A percentile compares a stretch with the other conserved stretches of the same genome.
These are phyloP conservation scores for Athalia cordata DNA, from an alignment of 2,888 invertebrate species.

Conservation along the genomic window DNA sequence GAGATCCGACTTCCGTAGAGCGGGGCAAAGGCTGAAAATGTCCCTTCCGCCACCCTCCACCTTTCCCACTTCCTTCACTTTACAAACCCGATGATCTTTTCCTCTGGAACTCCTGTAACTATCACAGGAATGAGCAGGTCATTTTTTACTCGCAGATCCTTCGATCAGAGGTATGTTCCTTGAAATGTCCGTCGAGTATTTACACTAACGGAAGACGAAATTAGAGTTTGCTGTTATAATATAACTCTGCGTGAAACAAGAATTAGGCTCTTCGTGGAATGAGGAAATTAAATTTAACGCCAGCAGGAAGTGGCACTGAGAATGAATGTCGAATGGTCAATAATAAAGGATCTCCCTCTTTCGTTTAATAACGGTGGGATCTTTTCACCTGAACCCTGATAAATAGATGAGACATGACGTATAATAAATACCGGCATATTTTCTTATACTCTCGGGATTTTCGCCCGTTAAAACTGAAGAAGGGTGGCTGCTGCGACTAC, in stretches of 20 bases:
- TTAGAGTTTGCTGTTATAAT: background rate
- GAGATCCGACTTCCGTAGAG: slow-evolving; percentile 57
- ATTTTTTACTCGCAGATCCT: background rate
- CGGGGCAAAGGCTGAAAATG: slow-evolving; percentile 49
- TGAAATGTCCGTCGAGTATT: background rate
- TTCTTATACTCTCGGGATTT: slow-evolving; percentile 23
- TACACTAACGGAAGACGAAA: background rate
- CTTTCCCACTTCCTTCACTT: slow-evolving; percentile 22
- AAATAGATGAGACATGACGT: slow-evolving; percentile 39
- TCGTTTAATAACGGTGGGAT: slow-evolving; percentile 18
- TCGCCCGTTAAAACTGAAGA: slow-evolving; percentile 30
- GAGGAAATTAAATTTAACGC: slow-evolving; percentile 31
- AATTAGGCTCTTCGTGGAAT: background rate
- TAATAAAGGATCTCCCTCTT: slow-evolving; percentile 18
- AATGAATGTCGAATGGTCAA: slow-evolving; percentile 36
- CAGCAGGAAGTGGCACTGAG: background rate
- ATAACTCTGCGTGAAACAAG: background rate
- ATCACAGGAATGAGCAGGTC: background rate
- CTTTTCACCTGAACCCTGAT: slow-evolving; percentile 20
- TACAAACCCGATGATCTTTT: slow-evolving; percentile 32
- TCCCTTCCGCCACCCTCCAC: slow-evolving; percentile 55
- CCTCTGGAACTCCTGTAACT: slow-evolving; percentile 2
- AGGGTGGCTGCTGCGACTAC: slow-evolving; percentile 7
- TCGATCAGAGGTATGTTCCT: too few relatives aligned
- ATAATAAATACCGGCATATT: slow-evolving; percentile 39